These are phyloP conservation scores for Leptinotarsa haldemani DNA, from an alignment of 2,888 invertebrate species.

Conservation along the genomic window DNA sequence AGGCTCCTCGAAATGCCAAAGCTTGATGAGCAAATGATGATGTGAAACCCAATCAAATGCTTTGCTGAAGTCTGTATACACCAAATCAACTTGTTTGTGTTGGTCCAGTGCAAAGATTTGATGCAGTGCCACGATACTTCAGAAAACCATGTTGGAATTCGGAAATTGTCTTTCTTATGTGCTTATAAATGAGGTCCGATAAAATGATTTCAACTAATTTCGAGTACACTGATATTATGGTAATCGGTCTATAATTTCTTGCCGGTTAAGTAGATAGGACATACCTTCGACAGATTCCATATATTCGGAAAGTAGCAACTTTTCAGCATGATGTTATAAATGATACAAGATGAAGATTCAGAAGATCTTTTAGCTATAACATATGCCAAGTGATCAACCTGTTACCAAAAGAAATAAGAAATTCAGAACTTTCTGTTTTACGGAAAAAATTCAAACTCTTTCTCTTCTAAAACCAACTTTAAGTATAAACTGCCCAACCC, in stretches of 20 bases:
- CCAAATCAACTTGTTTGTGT: neutral
- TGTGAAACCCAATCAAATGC: neutral
- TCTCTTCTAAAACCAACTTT: too few relatives aligned
- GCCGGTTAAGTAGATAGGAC: neutral
- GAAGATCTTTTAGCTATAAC: too few relatives aligned
- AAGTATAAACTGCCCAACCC: too few relatives aligned
- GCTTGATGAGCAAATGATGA: neutral
- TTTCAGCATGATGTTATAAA: constrained; percentile 12
- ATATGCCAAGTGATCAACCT: too few relatives aligned
- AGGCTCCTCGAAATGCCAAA: neutral
- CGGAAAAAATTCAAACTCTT: too few relatives aligned
- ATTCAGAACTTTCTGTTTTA: too few relatives aligned
- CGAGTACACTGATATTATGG: neutral
- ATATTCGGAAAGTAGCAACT: neutral
- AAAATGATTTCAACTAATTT: neutral
- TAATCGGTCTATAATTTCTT: neutral
- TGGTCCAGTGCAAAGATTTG: too few relatives aligned
- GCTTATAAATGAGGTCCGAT: neutral
- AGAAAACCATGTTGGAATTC: too few relatives aligned
- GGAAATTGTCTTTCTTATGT: neutral
- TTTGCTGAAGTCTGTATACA: too few relatives aligned
- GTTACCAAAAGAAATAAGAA: too few relatives aligned
- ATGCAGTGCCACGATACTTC: too few relatives aligned
- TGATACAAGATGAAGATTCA: neutral
- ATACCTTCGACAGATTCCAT: neutral